Conservation (phyloP, 2,797 vertebrate species). For the Macropodus opercularis region DNA sequence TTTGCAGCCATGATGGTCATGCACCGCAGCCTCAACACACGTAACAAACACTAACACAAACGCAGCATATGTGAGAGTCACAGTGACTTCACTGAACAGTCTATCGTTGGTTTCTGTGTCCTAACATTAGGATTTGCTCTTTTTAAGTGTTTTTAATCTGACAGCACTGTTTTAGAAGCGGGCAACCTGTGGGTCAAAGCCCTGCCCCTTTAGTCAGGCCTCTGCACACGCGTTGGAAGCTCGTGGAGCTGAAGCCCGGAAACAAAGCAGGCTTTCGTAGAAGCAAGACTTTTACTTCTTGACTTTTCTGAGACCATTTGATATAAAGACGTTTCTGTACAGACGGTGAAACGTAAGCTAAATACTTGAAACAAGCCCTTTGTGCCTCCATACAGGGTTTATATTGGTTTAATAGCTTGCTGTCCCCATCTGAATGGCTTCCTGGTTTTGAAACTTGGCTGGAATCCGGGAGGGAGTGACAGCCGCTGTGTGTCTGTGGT, state of each 20-base stretch:
- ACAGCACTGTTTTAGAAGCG: constrained; percentile 14
- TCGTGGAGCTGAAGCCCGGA: constrained; percentile 1
- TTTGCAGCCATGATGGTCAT: constrained; percentile 5
- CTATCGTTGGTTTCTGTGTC: too few relatives aligned
- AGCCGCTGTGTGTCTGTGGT: background rate
- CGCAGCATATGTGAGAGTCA: background rate
- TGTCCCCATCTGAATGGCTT: background rate
- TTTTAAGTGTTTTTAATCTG: background rate
- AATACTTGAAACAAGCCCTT: constrained; percentile 79
- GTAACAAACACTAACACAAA: constrained; percentile 37
- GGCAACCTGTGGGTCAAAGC: too few relatives aligned
- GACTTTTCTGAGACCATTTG: constrained; percentile 8
- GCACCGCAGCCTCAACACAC: constrained; percentile 32
- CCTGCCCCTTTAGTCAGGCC: too few relatives aligned
- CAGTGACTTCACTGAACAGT: too few relatives aligned
- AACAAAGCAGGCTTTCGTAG: constrained; percentile 8
- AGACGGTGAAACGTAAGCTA: constrained; percentile 27
- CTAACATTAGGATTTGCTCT: background rate
- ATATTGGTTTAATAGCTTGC: background rate
- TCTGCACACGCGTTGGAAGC: constrained; percentile 3
- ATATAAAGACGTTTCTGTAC: constrained; percentile 25
- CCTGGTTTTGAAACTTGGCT: background rate
- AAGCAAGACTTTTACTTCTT: constrained; percentile 1
- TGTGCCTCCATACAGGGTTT: too few relatives aligned
- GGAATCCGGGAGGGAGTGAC: constrained; percentile 6